These are phyloP conservation scores for Antitype chi DNA, from an alignment of 2,888 invertebrate genomes.

Conservation along the genomic window DNA sequence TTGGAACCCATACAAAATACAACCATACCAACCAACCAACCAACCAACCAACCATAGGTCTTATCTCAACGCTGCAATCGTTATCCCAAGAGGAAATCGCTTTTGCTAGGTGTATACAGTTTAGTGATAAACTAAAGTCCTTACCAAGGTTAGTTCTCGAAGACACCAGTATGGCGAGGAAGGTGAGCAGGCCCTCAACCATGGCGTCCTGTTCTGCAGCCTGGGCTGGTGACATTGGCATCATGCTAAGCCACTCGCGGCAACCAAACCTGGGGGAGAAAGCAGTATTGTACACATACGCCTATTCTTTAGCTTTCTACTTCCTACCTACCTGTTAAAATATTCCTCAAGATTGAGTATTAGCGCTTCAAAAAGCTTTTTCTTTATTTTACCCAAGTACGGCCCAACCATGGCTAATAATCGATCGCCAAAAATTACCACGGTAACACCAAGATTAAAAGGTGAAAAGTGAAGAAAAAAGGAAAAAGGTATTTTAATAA, in stretches of 20 bases:
- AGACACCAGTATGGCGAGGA: slow-evolving; percentile 96
- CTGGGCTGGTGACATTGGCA: slow-evolving; percentile 92
- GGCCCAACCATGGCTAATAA: no score
- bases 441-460: neutral
- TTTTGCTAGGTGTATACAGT: no score
- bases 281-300: slow-evolving; percentile 3
- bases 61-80: neutral
- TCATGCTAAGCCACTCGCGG: slow-evolving; percentile 95
- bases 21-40: no score
- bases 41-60: no score
- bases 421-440: neutral
- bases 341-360: neutral
- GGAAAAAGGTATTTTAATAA: no score
- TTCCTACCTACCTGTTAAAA: neutral
- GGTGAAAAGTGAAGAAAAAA: no score
- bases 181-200: slow-evolving; percentile 98
- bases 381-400: no score
- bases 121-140: slow-evolving; percentile 46
- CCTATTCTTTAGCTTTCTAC: neutral
- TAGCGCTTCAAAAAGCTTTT: neutral
- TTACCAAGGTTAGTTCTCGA: slow-evolving; percentile 96
- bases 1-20: no score
- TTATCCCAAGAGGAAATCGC: neutral
- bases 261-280: slow-evolving; percentile 93
- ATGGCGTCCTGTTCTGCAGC: slow-evolving; percentile 97